phyloP scores from a whole-genome alignment of 2,113 vertebrate species.

The Athene cunicularia region DNA sequence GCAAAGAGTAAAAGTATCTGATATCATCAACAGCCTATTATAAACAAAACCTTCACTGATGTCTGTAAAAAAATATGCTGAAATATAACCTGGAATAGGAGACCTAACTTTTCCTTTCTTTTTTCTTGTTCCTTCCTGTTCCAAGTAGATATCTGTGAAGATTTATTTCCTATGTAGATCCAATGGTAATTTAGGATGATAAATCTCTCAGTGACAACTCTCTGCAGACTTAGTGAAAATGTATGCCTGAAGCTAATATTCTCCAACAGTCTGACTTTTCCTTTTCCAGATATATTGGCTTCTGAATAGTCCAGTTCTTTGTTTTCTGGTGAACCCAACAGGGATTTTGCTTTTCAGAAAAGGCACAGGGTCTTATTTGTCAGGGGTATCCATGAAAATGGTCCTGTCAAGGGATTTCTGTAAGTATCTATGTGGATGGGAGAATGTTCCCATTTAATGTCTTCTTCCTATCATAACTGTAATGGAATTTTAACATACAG shows the following conservation, averaged over 20 bases:
- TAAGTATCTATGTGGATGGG: background rate
- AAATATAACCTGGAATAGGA: background rate
- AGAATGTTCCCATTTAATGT: background rate
- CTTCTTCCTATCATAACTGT: background rate
- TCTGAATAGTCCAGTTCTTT: conserved; percentile 20
- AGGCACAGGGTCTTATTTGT: background rate
- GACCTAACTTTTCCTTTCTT: background rate
- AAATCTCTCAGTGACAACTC: conserved; percentile 13
- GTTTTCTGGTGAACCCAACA: background rate
- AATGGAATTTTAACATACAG: background rate
- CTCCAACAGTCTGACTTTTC: background rate
- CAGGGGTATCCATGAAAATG: background rate
- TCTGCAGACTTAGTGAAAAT: conserved; percentile 24
- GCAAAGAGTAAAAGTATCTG: background rate
- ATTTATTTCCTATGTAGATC: conserved; percentile 36
- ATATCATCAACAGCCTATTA: background rate
- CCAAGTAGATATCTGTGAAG: background rate
- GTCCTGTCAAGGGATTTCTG: background rate
- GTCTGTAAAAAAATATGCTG: background rate
- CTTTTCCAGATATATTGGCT: background rate
- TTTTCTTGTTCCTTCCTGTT: background rate
- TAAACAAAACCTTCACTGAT: background rate
- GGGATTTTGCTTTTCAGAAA: background rate
- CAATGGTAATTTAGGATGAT: conserved; percentile 29
- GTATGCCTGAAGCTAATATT: conserved; percentile 42